Evolutionary conservation across 1,140 invertebrate species (phyloP).

Genomic region (Globodera rostochiensis): DNA sequence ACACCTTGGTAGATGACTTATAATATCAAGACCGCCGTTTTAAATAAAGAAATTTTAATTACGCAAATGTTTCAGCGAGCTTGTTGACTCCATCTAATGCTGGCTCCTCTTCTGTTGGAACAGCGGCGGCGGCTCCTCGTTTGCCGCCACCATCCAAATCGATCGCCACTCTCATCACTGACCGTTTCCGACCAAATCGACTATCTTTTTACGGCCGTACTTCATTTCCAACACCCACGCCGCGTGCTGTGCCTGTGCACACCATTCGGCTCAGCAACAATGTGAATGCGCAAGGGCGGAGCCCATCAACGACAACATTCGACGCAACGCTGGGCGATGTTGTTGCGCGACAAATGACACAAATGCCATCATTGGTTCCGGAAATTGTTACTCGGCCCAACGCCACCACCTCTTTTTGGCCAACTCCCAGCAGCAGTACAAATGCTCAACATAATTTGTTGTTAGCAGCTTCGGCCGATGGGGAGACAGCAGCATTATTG

Average conservation of each 20-base stretch:
- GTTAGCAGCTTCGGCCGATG: slow-evolving; percentile 1
- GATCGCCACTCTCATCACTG: neutral
- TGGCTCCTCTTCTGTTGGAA: too few relatives aligned
- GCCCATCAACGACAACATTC: slow-evolving; percentile 5
- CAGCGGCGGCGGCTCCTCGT: too few relatives aligned
- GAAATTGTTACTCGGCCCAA: too few relatives aligned
- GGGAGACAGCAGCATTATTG: neutral
- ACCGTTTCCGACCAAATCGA: neutral
- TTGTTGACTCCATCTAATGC: too few relatives aligned
- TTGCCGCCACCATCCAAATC: neutral
- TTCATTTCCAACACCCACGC: neutral
- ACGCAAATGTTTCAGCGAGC: too few relatives aligned
- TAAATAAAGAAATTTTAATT: too few relatives aligned
- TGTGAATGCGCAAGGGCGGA: neutral
- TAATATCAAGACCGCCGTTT: too few relatives aligned
- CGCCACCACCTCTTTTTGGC: neutral
- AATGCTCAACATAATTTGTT: neutral
- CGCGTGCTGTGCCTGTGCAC: neutral
- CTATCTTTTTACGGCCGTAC: neutral
- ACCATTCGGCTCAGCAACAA: neutral
- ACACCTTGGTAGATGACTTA: too few relatives aligned
- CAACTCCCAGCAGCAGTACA: neutral
- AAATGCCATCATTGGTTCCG: neutral
- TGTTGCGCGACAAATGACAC: neutral
- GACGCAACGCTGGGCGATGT: neutral